These are phyloP conservation scores for Coptodon rendalli DNA, from an alignment of 2,113 vertebrate genomes.

Conservation along the genomic window DNA sequence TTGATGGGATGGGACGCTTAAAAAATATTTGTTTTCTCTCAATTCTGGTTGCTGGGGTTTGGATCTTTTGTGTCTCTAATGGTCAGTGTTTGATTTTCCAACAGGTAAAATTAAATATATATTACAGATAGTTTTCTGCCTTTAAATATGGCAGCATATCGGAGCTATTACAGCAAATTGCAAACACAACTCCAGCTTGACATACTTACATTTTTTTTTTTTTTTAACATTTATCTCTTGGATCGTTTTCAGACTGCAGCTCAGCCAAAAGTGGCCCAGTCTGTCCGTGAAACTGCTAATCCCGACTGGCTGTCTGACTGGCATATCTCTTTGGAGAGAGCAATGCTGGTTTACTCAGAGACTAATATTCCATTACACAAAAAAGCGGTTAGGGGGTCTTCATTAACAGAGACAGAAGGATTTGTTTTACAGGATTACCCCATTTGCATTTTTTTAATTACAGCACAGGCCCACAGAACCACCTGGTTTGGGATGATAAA, in stretches of 20 bases:
- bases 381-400: slow-evolving; percentile 20
- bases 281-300: slow-evolving; percentile 4
- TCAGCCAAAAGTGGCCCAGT: slow-evolving; percentile 5
- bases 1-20: not conserved
- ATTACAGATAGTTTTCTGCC: not conserved
- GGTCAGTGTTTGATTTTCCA: not conserved
- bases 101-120: not conserved
- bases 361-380: slow-evolving; percentile 42
- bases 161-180: not conserved
- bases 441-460: slow-evolving; percentile 75
- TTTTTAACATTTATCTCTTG: not conserved
- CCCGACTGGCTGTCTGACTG: not conserved
- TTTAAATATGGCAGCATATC: not conserved
- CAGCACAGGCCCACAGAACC: slow-evolving; percentile 45
- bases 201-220: not conserved
- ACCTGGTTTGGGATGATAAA: slow-evolving; percentile 68
- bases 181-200: not conserved
- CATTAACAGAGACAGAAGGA: slow-evolving; percentile 44
- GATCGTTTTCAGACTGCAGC: slow-evolving; percentile 28
- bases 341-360: slow-evolving; percentile 6
- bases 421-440: slow-evolving; percentile 57
- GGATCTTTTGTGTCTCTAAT: not conserved
- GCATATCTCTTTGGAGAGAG: not conserved
- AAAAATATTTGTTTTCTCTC: fast-evolving
- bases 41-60: not conserved